A percentile compares a stretch with the other conserved stretches of the same genome.
Conservation (phyloP, 2,888 invertebrate genomes). For the Leucophenga montana region DNA sequence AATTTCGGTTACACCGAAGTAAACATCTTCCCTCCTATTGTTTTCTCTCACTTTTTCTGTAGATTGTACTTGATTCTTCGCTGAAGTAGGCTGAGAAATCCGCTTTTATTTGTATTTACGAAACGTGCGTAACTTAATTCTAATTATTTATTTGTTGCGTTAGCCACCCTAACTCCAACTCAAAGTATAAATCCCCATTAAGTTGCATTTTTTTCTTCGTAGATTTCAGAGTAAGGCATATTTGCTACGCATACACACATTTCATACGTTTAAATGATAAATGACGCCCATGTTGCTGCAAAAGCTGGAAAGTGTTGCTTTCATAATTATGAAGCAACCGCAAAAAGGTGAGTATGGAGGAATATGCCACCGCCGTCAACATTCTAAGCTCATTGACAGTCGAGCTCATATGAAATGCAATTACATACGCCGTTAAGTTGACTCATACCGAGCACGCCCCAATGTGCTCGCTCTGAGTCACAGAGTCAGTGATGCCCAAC, state of each 20-base stretch:
- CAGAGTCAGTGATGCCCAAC: neutral
- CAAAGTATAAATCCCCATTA: neutral
- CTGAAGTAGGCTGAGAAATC: neutral
- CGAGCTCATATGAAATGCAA: constrained; percentile 24
- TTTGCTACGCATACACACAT: neutral
- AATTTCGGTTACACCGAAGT: no score
- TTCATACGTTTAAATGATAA: constrained; percentile 4
- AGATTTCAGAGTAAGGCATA: neutral
- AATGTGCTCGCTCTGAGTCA: no score
- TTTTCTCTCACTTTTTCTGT: no score
- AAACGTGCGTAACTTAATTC: constrained; percentile 17
- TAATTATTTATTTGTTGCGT: constrained; percentile 21
- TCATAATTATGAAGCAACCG: neutral
- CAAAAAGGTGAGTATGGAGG: neutral
- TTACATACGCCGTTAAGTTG: constrained; percentile 19
- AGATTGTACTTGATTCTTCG: neutral
- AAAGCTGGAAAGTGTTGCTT: neutral
- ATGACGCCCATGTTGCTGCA: neutral
- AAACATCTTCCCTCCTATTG: no score
- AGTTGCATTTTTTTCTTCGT: no score
- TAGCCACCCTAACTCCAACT: neutral
- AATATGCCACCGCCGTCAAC: neutral
- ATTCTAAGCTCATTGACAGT: neutral
- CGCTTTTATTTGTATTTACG: neutral
- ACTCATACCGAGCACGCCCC: neutral